Conservation (phyloP, 2,888 invertebrate species). For the Peribatodes rhomboidaria region DNA sequence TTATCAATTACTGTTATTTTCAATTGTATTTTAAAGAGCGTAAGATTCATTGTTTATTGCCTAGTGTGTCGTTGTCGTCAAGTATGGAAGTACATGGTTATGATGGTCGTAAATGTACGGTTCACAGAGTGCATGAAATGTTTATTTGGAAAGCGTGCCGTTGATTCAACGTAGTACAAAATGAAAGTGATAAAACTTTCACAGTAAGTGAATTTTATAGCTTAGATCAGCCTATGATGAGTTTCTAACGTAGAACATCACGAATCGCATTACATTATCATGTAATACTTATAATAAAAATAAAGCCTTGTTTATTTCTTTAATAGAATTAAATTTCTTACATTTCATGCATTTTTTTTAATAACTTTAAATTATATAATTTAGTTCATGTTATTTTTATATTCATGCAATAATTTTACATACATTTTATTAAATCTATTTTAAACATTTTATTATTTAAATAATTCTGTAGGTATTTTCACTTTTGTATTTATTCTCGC, state of each 20-base stretch:
- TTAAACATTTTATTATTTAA: no score
- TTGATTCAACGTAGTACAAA: slow-evolving; percentile 12
- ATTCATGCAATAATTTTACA: no score
- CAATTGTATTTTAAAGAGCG: slow-evolving; percentile 11
- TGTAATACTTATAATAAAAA: no score
- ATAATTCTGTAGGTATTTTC: no score
- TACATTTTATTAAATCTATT: no score
- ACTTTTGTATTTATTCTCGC: no score
- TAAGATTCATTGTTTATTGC: slow-evolving; percentile 19
- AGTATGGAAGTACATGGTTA: slow-evolving; percentile 1
- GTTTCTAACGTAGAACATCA: background rate
- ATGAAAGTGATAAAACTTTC: slow-evolving; percentile 26
- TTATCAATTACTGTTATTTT: slow-evolving; percentile 5
- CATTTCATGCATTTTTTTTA: no score
- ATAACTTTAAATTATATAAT: no score
- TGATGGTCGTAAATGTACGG: slow-evolving; percentile 14
- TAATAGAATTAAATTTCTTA: no score
- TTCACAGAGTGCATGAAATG: slow-evolving; percentile 16
- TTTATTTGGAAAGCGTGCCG: slow-evolving; percentile 27
- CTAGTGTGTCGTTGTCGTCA: slow-evolving; percentile 8
- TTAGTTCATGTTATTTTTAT: no score
- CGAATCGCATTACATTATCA: background rate
- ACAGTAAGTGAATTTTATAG: slow-evolving; percentile 8
- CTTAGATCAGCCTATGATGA: slow-evolving; percentile 2
- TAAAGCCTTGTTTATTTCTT: no score